These are phyloP conservation scores for Mobula hypostoma DNA, from an alignment of 2,113 vertebrate genomes.

Conservation along the genomic window DNA sequence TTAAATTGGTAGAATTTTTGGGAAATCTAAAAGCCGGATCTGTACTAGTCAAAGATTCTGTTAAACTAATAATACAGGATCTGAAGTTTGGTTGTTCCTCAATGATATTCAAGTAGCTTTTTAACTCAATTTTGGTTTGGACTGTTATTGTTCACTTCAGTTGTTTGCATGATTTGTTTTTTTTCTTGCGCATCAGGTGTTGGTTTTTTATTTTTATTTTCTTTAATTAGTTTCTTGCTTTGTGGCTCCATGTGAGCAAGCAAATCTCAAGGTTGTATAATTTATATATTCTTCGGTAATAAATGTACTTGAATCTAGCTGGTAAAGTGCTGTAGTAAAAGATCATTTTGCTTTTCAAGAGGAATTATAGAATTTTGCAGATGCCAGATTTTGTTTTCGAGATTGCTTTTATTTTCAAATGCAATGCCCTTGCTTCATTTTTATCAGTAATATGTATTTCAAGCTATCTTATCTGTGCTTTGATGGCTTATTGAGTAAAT, in stretches of 20 bases:
- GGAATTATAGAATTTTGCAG: not conserved
- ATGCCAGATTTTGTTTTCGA: not conserved
- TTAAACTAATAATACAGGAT: not conserved
- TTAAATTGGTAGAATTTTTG: not conserved
- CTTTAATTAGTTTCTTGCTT: no score
- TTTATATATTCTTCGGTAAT: no score
- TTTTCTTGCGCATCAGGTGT: no score
- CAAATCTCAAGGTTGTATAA: no score
- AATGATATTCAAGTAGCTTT: not conserved
- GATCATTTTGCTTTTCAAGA: not conserved
- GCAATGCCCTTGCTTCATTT: not conserved
- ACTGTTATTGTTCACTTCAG: no score
- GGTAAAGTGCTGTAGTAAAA: not conserved
- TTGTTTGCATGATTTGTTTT: no score
- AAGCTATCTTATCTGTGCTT: not conserved
- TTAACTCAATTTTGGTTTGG: no score
- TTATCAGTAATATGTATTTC: not conserved
- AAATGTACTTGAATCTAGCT: no score
- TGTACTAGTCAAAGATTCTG: not conserved
- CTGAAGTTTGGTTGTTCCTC: not conserved
- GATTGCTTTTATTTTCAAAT: not conserved
- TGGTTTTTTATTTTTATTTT: no score
- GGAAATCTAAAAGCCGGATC: not conserved
- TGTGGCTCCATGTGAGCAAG: no score
- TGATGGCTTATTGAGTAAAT: not conserved